Percentiles rank a stretch among this genome's conserved stretches.
phyloP scores from a whole-genome alignment of 2,797 vertebrate genomes.

The Epinephelus awoara region DNA sequence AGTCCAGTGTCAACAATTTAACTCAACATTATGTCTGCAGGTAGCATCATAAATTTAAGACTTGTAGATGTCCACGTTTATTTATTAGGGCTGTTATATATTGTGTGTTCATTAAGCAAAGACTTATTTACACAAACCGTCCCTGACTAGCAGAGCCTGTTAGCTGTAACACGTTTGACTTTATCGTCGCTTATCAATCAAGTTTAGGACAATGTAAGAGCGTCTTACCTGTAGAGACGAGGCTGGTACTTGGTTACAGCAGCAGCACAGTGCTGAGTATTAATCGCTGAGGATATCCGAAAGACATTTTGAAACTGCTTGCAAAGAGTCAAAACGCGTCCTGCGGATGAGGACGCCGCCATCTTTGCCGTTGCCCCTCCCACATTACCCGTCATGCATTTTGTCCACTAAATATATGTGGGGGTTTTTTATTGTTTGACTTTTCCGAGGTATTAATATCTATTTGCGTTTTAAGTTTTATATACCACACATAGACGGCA shows the following conservation, averaged over 20 bases:
- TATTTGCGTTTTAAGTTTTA: not conserved
- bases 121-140: not conserved
- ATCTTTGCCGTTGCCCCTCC: slow-evolving; percentile 73
- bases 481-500: not conserved
- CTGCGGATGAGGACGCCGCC: slow-evolving; percentile 81
- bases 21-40: not conserved
- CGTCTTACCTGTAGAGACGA: slow-evolving; percentile 75
- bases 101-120: no score
- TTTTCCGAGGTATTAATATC: not conserved
- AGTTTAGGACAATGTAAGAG: not conserved
- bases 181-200: not conserved
- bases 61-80: not conserved
- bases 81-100: no score
- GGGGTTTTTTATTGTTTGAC: not conserved
- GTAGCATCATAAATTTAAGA: not conserved
- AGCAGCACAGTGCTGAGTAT: slow-evolving; percentile 33
- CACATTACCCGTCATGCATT: slow-evolving; percentile 79
- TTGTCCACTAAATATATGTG: not conserved
- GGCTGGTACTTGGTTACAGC: slow-evolving; percentile 37
- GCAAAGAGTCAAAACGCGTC: slow-evolving; percentile 83
- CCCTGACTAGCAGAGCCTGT: not conserved
- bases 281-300: slow-evolving; percentile 71
- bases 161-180: not conserved
- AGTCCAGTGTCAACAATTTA: not conserved
- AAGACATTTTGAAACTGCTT: slow-evolving; percentile 82